Conservation (phyloP, 2,113 vertebrate species). For the Microtus pennsylvanicus region DNA sequence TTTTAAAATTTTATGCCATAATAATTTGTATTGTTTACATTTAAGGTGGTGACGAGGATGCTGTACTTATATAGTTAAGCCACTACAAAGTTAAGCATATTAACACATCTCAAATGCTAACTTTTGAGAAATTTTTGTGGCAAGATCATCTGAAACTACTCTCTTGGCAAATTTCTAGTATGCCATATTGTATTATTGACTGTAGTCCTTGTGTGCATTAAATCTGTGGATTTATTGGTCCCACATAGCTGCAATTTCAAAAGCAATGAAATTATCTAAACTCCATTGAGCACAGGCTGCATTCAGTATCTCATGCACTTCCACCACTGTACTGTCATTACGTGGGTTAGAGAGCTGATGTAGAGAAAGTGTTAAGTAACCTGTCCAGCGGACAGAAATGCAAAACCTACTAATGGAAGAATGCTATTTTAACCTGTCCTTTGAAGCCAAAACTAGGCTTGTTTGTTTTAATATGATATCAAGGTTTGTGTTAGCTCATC, state of each 20-base stretch:
- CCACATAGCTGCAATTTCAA: not conserved
- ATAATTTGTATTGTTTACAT: not conserved
- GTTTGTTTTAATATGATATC: not conserved
- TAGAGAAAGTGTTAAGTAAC: constrained; percentile 27
- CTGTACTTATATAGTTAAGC: not conserved
- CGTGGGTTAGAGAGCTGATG: not conserved
- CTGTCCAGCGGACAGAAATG: not conserved
- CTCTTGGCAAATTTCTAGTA: not conserved
- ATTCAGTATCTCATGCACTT: not conserved
- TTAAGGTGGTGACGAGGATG: not conserved
- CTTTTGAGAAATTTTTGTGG: not conserved
- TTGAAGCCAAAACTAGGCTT: constrained; percentile 5
- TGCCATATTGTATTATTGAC: not conserved
- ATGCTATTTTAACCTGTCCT: not conserved
- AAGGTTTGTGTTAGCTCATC: not conserved
- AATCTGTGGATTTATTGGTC: not conserved
- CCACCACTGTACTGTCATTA: not conserved
- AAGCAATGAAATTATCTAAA: not conserved
- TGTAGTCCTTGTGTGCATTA: not conserved
- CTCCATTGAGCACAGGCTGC: not conserved
- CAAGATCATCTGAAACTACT: not conserved
- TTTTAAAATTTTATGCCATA: not conserved
- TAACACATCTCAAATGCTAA: not conserved
- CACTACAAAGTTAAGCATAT: not conserved
- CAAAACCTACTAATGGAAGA: not conserved